Evolutionary conservation across 2,113 vertebrate species (phyloP).

Genomic region (Psettodes erumei): DNA sequence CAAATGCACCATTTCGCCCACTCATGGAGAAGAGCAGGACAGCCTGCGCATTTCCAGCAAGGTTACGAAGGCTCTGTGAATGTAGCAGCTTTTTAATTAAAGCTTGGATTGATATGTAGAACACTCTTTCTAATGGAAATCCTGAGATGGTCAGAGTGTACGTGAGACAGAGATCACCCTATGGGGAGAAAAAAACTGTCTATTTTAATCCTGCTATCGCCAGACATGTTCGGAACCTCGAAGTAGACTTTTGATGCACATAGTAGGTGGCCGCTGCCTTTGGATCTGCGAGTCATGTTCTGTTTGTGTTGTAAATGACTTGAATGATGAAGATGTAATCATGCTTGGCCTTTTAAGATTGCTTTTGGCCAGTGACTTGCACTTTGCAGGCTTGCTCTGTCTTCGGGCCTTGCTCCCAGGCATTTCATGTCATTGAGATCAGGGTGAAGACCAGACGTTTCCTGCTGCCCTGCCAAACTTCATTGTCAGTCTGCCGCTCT

Average conservation of each 20-base stretch:
- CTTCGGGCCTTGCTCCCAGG: slow-evolving; percentile 60
- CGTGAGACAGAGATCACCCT: slow-evolving; percentile 44
- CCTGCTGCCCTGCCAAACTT: slow-evolving; percentile 66
- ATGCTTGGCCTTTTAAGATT: slow-evolving; percentile 67
- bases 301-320: slow-evolving; percentile 52
- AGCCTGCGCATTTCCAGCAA: slow-evolving; percentile 69
- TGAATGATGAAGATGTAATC: slow-evolving; percentile 38
- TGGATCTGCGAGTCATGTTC: slow-evolving; percentile 36
- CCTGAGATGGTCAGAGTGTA: slow-evolving; percentile 51
- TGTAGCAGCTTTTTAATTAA: slow-evolving; percentile 88
- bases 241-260: slow-evolving; percentile 28
- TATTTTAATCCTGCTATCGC: slow-evolving; percentile 23
- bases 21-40: slow-evolving; percentile 63
- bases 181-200: slow-evolving; percentile 25
- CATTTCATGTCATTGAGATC: slow-evolving; percentile 66
- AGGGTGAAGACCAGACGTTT: slow-evolving; percentile 67
- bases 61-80: slow-evolving; percentile 77
- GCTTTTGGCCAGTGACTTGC: slow-evolving; percentile 43
- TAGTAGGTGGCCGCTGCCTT: slow-evolving; percentile 38
- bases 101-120: slow-evolving; percentile 86
- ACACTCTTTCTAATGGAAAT: slow-evolving; percentile 86
- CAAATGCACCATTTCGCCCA: slow-evolving; percentile 79
- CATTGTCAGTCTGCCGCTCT: slow-evolving; percentile 60
- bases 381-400: slow-evolving; percentile 33
- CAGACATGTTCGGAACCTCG: slow-evolving; percentile 1